Evolutionary conservation across 1,140 invertebrate genomes (phyloP).

Genomic region (Homalodisca vitripennis): DNA sequence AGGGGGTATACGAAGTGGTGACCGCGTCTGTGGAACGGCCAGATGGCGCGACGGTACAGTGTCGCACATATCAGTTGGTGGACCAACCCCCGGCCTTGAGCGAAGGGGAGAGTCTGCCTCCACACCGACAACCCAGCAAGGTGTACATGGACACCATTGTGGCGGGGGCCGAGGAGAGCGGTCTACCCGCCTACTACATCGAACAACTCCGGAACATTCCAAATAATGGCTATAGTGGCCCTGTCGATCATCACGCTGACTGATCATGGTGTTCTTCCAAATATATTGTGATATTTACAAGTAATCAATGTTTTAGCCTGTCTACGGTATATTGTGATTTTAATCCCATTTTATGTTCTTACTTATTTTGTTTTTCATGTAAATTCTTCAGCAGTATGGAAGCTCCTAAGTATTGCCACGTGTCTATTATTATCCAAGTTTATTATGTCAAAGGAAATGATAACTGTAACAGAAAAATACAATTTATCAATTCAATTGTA

Average conservation of each 20-base stretch:
- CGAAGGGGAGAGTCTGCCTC: not conserved
- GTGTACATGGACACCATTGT: constrained; percentile 62
- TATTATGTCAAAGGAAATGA: too few relatives aligned
- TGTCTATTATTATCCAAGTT: too few relatives aligned
- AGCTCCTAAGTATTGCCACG: too few relatives aligned
- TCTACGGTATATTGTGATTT: too few relatives aligned
- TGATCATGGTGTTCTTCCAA: too few relatives aligned
- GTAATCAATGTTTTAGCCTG: too few relatives aligned
- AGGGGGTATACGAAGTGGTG: not conserved
- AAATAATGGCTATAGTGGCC: constrained; percentile 64
- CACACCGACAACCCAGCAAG: constrained; percentile 23
- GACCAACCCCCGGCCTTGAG: not conserved
- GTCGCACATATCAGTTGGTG: not conserved
- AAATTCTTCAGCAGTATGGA: too few relatives aligned
- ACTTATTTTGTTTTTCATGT: too few relatives aligned
- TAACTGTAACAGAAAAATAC: too few relatives aligned
- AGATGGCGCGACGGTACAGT: not conserved
- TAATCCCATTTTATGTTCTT: too few relatives aligned
- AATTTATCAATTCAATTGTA: too few relatives aligned
- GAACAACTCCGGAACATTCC: constrained; percentile 58
- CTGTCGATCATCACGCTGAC: constrained; percentile 24
- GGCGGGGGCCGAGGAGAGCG: constrained; percentile 65
- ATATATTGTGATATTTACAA: too few relatives aligned
- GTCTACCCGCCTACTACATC: constrained; percentile 67
- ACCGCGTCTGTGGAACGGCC: not conserved